These are phyloP conservation scores for Triplophysa bombifrons DNA, from an alignment of 2,797 vertebrate genomes.

Conservation along the genomic window DNA sequence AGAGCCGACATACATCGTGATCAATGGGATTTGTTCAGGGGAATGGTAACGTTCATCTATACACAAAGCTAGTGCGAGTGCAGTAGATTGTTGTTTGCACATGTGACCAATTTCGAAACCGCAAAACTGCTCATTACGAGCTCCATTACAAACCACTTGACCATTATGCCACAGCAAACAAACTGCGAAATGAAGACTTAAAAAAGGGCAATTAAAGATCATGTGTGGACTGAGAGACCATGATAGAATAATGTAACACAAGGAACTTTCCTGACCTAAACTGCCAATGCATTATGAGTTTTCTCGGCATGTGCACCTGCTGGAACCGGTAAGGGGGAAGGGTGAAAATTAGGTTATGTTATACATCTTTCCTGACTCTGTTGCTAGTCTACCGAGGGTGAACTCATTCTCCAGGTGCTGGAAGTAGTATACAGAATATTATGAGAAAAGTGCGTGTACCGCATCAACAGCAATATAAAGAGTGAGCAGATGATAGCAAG, in stretches of 20 bases:
- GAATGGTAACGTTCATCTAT: neutral
- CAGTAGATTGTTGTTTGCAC: neutral
- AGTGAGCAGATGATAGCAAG: constrained; percentile 10
- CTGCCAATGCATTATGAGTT: constrained; percentile 48
- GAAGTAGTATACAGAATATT: constrained; percentile 12
- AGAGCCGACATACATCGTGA: neutral
- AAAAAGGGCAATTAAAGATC: constrained; percentile 26
- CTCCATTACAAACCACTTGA: constrained; percentile 36
- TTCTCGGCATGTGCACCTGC: constrained; percentile 55
- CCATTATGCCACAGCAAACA: constrained; percentile 21
- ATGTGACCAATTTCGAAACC: constrained; percentile 7
- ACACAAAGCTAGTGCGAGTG: neutral
- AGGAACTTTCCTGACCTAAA: constrained; percentile 43
- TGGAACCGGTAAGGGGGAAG: constrained; percentile 30
- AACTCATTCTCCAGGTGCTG: constrained; percentile 52
- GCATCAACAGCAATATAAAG: constrained; percentile 29
- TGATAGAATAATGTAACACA: constrained; percentile 23
- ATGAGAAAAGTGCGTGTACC: neutral
- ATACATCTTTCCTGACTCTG: constrained; percentile 53
- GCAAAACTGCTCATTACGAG: constrained; percentile 19
- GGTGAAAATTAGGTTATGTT: constrained; percentile 43
- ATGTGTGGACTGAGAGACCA: constrained; percentile 32
- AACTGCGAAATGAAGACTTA: neutral
- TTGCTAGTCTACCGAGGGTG: constrained; percentile 37
- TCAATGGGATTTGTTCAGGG: neutral